Evolutionary conservation across 2,113 vertebrate genomes (phyloP).

Genomic region (Heloderma charlesbogerti): DNA sequence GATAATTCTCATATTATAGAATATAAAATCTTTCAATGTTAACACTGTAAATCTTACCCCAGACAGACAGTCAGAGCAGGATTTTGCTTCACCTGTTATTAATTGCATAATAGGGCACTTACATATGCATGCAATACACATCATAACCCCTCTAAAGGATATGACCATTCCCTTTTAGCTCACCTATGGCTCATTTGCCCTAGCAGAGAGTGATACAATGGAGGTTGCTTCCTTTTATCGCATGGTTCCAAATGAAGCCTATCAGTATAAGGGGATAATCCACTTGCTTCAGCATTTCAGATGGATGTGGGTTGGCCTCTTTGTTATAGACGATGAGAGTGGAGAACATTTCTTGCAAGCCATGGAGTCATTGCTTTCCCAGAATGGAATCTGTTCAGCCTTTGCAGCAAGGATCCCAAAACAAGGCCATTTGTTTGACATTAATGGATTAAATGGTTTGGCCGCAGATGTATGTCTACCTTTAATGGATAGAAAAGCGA

Average conservation of each 20-base stretch:
- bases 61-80: too few species aligned
- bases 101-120: too few species aligned
- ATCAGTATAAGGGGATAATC: not conserved
- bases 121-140: too few species aligned
- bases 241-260: not conserved
- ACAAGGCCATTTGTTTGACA: not conserved
- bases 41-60: too few species aligned
- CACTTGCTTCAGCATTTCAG: not conserved
- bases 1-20: too few species aligned
- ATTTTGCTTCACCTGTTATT: too few species aligned
- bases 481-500: not conserved
- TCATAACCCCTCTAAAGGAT: not conserved
- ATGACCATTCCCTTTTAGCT: not conserved
- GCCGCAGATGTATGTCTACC: too few species aligned
- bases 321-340: not conserved
- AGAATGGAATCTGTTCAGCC: not conserved
- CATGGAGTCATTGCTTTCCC: not conserved
- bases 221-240: not conserved
- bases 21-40: too few species aligned
- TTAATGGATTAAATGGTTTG: not conserved
- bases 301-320: not conserved
- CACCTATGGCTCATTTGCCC: not conserved
- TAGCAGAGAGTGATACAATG: too few species aligned
- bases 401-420: not conserved
- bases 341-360: not conserved